Percentiles rank a stretch among this genome's conserved stretches.
These are phyloP conservation scores for Lucilia sericata DNA, from an alignment of 1,140 invertebrate species.

Conservation along the genomic window DNA sequence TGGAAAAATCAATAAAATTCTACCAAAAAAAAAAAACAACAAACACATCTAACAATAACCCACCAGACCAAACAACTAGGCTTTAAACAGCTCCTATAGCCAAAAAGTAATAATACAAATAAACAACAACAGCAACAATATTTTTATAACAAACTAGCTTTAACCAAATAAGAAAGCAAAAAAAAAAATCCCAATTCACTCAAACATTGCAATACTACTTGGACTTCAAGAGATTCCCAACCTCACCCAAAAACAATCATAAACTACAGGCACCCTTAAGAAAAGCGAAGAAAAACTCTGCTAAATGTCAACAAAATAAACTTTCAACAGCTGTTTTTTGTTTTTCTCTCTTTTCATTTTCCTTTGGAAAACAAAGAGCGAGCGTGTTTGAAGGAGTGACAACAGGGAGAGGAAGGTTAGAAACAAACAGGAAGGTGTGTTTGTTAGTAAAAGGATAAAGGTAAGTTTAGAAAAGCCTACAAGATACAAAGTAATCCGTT, in stretches of 20 bases:
- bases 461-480: no score
- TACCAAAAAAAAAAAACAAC: neutral
- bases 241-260: neutral
- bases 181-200: no score
- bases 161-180: no score
- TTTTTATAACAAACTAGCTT: no score
- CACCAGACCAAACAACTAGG: constrained; percentile 4
- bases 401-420: neutral
- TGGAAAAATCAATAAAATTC: constrained; percentile 16
- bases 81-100: neutral
- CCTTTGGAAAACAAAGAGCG: neutral
- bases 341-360: neutral
- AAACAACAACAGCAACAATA: neutral
- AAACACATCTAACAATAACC: neutral
- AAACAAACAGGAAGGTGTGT: neutral
- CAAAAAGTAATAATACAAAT: neutral
- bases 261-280: neutral
- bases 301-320: neutral
- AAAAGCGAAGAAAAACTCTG: neutral
- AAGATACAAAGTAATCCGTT: no score
- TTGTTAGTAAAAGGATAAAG: neutral
- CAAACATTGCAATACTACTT: neutral
- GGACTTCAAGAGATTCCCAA: neutral
- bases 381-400: neutral
- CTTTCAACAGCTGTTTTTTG: constrained; percentile 7